Percentiles rank a stretch among this genome's conserved stretches.
Evolutionary conservation across 2,888 invertebrate species (phyloP).

Genomic region (Nephrocerus scutellatus): DNA sequence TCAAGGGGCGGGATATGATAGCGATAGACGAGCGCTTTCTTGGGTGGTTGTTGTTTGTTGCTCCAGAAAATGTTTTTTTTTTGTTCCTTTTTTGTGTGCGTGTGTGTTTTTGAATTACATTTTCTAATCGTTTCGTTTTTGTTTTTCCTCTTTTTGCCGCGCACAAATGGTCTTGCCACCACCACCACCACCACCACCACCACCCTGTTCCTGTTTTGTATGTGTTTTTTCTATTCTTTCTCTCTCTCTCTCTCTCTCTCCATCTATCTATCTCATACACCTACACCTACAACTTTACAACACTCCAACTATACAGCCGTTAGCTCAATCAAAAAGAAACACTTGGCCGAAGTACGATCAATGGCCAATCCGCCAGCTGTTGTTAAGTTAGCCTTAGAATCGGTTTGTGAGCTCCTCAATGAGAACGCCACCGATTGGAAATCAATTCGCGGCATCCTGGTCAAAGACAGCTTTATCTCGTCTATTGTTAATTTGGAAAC

Average conservation of each 20-base stretch:
- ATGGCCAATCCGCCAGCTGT: slow-evolving; percentile 91
- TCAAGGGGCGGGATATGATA: no score
- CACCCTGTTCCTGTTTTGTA: no score
- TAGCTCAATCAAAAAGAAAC: slow-evolving; percentile 92
- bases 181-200: no score
- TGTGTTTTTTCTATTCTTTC: no score
- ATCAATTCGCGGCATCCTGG: slow-evolving; percentile 80
- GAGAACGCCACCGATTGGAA: slow-evolving; percentile 92
- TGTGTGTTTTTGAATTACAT: slow-evolving; percentile 18
- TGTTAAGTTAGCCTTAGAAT: slow-evolving; percentile 90
- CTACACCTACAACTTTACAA: slow-evolving; percentile 5
- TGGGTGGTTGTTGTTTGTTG: slow-evolving; percentile 3
- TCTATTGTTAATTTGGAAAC: slow-evolving; percentile 93
- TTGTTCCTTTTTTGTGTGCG: background rate
- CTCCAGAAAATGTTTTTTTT: background rate
- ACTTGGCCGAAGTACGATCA: slow-evolving; percentile 87
- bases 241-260: no score
- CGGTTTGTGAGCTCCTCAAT: slow-evolving; percentile 86
- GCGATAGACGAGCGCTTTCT: background rate
- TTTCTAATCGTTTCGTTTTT: slow-evolving; percentile 15
- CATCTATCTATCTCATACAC: slow-evolving; percentile 2
- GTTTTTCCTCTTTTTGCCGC: slow-evolving; percentile 19
- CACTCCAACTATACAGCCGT: slow-evolving; percentile 58
- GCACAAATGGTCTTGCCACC: slow-evolving; percentile 18
- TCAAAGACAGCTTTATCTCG: slow-evolving; percentile 92